phyloP scores from a whole-genome alignment of 2,113 vertebrate species.

The Passer domesticus region DNA sequence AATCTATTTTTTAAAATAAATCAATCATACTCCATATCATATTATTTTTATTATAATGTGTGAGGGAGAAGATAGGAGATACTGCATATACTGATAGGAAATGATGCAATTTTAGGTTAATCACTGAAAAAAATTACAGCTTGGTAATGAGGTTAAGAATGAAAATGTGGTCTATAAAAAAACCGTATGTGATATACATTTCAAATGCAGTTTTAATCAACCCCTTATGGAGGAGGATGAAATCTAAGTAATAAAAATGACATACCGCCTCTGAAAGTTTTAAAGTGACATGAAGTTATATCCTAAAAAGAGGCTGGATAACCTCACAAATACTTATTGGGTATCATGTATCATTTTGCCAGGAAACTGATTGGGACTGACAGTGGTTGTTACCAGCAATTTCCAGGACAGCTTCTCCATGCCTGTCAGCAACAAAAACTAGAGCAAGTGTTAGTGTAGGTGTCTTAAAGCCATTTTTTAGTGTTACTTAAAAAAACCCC shows the following conservation, averaged over 20 bases:
- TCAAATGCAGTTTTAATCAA: constrained; percentile 57
- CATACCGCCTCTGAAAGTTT: neutral
- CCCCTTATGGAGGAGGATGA: constrained; percentile 35
- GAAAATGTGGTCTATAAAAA: constrained; percentile 34
- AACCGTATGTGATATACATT: constrained; percentile 31
- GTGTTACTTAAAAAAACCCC: neutral
- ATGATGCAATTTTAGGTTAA: constrained; percentile 26
- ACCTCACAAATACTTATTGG: neutral
- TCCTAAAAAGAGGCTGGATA: neutral
- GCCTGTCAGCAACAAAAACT: neutral
- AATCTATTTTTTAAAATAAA: neutral
- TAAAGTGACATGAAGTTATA: neutral
- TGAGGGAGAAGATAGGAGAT: neutral
- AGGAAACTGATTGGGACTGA: neutral
- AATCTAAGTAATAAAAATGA: constrained; percentile 45
- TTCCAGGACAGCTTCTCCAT: neutral
- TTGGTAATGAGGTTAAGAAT: constrained; percentile 47
- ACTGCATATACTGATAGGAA: neutral
- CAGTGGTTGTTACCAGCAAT: neutral
- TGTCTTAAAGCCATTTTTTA: neutral
- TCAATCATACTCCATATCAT: neutral
- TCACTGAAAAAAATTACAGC: constrained; percentile 26
- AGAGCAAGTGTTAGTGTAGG: neutral
- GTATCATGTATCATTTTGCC: neutral
- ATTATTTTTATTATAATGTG: neutral